Evolutionary conservation across 2,113 vertebrate genomes (phyloP).

Genomic region (Hiodon tergisus): DNA sequence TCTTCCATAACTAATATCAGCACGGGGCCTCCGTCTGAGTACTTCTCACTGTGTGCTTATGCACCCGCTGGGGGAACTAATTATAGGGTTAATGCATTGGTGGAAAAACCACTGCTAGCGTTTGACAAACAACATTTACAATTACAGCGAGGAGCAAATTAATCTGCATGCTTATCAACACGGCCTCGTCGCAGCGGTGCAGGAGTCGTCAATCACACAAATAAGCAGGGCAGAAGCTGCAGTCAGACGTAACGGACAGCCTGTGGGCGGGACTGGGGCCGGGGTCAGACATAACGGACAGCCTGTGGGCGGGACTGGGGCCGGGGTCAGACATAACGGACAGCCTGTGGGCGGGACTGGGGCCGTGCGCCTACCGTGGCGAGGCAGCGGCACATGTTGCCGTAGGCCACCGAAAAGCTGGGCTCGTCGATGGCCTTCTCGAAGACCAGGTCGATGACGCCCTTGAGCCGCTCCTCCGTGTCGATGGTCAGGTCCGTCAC

Average conservation of each 20-base stretch:
- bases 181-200: not conserved
- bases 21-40: not conserved
- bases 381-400: constrained; percentile 95
- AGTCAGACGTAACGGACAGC: not conserved
- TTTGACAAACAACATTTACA: not conserved
- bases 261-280: too few relatives aligned
- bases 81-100: not conserved
- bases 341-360: not conserved
- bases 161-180: not conserved
- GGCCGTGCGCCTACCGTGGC: constrained; percentile 71
- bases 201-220: constrained; percentile 23
- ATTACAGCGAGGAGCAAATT: not conserved
- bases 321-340: not conserved
- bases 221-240: not conserved
- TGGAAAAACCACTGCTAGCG: not conserved
- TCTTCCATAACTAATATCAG: too few relatives aligned
- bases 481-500: constrained; percentile 93
- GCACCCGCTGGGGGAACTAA: not conserved
- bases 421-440: constrained; percentile 97
- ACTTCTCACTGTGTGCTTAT: not conserved
- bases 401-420: constrained; percentile 92
- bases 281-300: not conserved
- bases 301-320: too few relatives aligned
- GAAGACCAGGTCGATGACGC: constrained; percentile 95
- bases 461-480: constrained; percentile 92